Evolutionary conservation across 2,888 invertebrate species (phyloP), one percentile per base, ranked within the genome.

Genomic region (Ernsta delagoae): DNA sequence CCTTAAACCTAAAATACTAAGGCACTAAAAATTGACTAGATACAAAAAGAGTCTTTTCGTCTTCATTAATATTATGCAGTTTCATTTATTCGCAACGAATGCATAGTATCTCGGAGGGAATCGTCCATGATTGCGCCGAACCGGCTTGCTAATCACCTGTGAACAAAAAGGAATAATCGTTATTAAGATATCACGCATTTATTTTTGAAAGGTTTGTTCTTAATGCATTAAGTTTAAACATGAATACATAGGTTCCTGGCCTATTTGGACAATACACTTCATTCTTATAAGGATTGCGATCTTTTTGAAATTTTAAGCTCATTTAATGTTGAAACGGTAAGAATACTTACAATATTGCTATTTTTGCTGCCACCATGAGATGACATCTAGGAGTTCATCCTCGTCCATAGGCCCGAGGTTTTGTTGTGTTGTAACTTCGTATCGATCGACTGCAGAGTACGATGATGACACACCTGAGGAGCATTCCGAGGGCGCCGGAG

Each of bases 351-450:
- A 75, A 78, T 76, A 78, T 77, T 76, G 78, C 82, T 93, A 94
- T 92, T 95, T 95, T 83, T 97, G 96, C 82, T 97, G 97, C 97
- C 97, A 97, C 94, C 96, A 96, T 62, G 96, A 96, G 78, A 97
- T 97, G 75, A 96, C 97, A 79, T 98, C 98, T 45, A 98, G 94
- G 6, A 98, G 95, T 80, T 98, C 98, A 77, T 98, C 98, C 84
- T 97, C 98, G 82, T 97, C 97, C 94, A 97, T 97, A 5, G 97
- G 95, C 71, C 96, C 97, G 71, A 95, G 92, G 74, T 94, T 92
- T 59, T 94, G 94, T 72, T 94, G 93, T 62, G 88, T 81, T 5
- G 89, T 83, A 72, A 83, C 85, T 74, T 92, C 91, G 75, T 92
- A 90, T 68, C 91, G 84, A 75, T 93, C 92, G 56, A 87, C 89